Conservation (phyloP, 2,797 vertebrate species). For the Sorex maritimensis region DNA sequence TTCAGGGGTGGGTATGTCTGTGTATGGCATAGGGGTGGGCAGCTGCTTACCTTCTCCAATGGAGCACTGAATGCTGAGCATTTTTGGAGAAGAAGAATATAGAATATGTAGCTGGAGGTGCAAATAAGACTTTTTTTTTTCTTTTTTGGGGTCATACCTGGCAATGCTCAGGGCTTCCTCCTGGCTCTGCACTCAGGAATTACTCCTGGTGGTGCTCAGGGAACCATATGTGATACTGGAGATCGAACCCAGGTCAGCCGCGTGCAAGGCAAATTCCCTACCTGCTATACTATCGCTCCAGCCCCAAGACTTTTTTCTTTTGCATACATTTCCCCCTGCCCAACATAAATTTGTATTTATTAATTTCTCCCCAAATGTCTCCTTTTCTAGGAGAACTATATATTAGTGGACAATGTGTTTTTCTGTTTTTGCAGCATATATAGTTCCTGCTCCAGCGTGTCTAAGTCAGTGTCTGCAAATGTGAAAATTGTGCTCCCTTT, state of each 20-base stretch:
- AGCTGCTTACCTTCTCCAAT: neutral
- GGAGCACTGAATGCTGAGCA: rapidly evolving
- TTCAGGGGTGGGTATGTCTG: too few species aligned
- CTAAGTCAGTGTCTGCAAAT: neutral
- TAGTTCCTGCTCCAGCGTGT: neutral
- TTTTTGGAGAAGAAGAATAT: neutral
- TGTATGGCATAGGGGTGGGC: too few species aligned
- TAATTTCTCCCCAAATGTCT: neutral
- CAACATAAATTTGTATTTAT: neutral
- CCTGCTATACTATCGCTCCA: too few species aligned
- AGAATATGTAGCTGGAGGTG: rapidly evolving
- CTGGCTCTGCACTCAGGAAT: too few species aligned
- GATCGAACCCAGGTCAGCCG: too few species aligned
- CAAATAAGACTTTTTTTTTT: neutral
- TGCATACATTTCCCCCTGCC: neutral
- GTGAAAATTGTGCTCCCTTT: neutral
- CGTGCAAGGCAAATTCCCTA: too few species aligned
- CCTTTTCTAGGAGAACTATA: neutral
- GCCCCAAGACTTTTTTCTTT: neutral
- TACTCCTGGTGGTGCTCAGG: too few species aligned
- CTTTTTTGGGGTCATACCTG: too few species aligned
- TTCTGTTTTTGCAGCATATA: neutral
- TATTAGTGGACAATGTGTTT: neutral
- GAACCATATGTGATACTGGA: too few species aligned
- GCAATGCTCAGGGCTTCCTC: too few species aligned